These are phyloP conservation scores for Gobio gobio DNA, from an alignment of 2,113 vertebrate species.

Conservation along the genomic window DNA sequence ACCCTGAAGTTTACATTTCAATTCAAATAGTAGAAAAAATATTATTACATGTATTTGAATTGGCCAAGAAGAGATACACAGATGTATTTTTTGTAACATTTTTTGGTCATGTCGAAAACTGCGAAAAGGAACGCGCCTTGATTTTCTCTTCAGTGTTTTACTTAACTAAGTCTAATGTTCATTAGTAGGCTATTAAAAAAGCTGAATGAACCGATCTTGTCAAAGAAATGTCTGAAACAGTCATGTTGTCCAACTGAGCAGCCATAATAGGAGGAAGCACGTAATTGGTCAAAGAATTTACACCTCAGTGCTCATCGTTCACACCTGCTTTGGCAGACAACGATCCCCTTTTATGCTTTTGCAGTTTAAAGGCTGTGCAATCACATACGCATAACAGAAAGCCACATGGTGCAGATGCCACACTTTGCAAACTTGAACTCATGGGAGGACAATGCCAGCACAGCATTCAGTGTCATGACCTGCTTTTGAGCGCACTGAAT, in stretches of 20 bases:
- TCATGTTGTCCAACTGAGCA: background rate
- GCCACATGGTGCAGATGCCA: constrained; percentile 31
- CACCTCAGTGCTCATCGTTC: constrained; percentile 6
- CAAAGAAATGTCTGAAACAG: background rate
- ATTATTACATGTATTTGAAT: background rate
- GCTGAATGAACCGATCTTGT: background rate
- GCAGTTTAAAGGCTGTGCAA: background rate
- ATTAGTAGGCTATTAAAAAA: background rate
- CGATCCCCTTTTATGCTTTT: background rate
- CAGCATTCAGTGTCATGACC: constrained; percentile 10
- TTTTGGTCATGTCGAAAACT: background rate
- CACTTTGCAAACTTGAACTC: constrained; percentile 35
- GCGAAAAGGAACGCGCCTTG: background rate
- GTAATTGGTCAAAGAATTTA: background rate
- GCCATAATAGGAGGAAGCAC: background rate
- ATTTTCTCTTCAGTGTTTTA: background rate
- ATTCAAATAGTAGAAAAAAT: background rate
- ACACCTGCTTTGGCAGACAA: constrained; percentile 31
- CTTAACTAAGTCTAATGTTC: background rate
- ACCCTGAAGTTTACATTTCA: background rate
- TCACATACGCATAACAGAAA: constrained; percentile 2
- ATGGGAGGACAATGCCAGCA: background rate
- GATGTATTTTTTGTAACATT: background rate
- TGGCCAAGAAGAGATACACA: background rate
- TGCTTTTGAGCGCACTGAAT: background rate